Evolutionary conservation across 2,888 invertebrate species (phyloP), one percentile per base, ranked within the genome.

Genomic region (Megaustenia siamemsis): DNA sequence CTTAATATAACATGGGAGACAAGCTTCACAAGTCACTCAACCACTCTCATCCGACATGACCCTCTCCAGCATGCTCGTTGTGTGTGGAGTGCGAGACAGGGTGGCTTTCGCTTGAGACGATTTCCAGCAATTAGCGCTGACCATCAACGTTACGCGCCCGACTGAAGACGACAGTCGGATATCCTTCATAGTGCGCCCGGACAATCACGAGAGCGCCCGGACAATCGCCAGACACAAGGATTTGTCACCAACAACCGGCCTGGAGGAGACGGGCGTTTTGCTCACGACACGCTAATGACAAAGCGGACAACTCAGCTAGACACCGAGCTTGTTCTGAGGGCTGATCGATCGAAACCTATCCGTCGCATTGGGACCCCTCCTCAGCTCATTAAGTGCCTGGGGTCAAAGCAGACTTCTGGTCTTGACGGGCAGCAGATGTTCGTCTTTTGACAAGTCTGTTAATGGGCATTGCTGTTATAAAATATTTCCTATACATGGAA

Each of bases 91-190:
- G 28, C 66, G 66, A 63, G 43, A 63, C 78, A 60, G 78, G 78
- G 63, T 40, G 43, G 78, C 63, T 45, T 78, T 60, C 43, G 45
- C 38, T 43, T 10, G 24, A 78, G 63, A 60, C 45, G 35, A 78
- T 60, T 63, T 66, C 0, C 8, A 45, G 78, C 78, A 78, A 78
- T 78, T 78, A 78, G 63, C 63, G 35, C 76, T 66, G 78, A n/a
- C 43, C 38, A 45, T n/a, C 43, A 63, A 18, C 78, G 66, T 43
- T 40, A 45, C 38, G 60, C 77, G 35, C 77, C 35, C 38, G 77
- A 43, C 78, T 78, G 78, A 78, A 66, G 78, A 66, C 45, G 78
- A 78, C 66, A 60, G 63, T 63, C 63, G 78, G 78, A 78, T 53
- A 78, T 78, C 45, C 78, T 66, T 60, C 78, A 38, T 60, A 66